Evolutionary conservation across 1,140 invertebrate species (phyloP).

Genomic region (Macrobrachium rosenbergii): DNA sequence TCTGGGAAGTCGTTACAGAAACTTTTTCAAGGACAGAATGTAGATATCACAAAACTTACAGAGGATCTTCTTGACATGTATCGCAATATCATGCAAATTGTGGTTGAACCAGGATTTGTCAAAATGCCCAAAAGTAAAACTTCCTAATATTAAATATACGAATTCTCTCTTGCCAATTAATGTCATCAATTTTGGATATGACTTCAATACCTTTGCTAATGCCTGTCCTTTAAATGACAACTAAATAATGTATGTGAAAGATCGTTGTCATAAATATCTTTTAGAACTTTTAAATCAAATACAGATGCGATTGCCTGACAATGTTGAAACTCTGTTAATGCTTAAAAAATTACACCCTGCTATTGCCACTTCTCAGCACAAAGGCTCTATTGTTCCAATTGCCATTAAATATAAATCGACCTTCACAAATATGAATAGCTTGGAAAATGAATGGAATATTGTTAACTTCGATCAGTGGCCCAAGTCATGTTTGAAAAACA

Average conservation of each 20-base stretch:
- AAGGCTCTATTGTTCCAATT: not conserved
- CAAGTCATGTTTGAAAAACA: not conserved
- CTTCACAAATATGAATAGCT: not conserved
- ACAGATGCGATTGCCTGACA: too few species aligned
- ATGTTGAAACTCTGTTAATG: not conserved
- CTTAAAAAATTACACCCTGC: not conserved
- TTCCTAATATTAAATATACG: slow-evolving; percentile 27
- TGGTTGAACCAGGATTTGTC: slow-evolving; percentile 41
- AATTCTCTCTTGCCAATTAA: slow-evolving; percentile 38
- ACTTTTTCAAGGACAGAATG: slow-evolving; percentile 47
- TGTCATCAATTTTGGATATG: slow-evolving; percentile 47
- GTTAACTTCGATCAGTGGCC: not conserved
- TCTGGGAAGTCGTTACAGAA: slow-evolving; percentile 39
- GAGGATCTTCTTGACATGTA: slow-evolving; percentile 39
- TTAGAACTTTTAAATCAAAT: not conserved
- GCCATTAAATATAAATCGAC: not conserved
- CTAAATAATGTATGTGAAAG: slow-evolving; percentile 5
- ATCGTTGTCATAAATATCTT: not conserved
- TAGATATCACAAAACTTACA: slow-evolving; percentile 45
- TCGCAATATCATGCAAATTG: slow-evolving; percentile 22
- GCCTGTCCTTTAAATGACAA: slow-evolving; percentile 22
- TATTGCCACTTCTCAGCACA: not conserved
- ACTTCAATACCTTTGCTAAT: slow-evolving; percentile 27
- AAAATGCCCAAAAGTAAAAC: slow-evolving; percentile 32
- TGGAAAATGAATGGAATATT: too few species aligned